These are phyloP conservation scores for Piprites chloris DNA, from an alignment of 2,113 vertebrate species.

Conservation along the genomic window DNA sequence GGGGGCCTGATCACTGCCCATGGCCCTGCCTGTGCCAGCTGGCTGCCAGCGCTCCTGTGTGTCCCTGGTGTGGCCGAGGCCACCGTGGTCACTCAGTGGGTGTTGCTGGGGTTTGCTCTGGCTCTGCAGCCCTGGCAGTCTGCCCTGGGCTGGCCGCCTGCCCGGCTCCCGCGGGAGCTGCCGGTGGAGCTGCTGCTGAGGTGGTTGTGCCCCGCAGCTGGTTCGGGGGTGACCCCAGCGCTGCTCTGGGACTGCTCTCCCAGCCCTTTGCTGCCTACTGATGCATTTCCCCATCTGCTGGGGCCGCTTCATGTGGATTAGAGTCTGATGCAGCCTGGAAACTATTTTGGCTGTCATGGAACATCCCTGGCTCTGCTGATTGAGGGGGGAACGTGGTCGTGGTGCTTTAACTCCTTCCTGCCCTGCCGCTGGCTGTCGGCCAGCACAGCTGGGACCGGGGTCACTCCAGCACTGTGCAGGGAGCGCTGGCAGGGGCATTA, in stretches of 20 bases:
- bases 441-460: rapidly evolving
- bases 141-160: neutral
- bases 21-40: neutral
- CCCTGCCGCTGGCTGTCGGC: neutral
- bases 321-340: slow-evolving; percentile 58
- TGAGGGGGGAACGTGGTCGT: neutral
- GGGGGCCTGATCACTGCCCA: rapidly evolving
- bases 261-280: neutral
- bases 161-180: neutral
- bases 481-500: neutral
- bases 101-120: rapidly evolving
- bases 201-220: neutral
- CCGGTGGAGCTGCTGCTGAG: neutral
- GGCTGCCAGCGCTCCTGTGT: neutral
- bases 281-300: neutral
- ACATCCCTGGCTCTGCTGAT: neutral
- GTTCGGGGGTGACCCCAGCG: neutral
- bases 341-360: slow-evolving; percentile 39
- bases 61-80: neutral
- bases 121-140: neutral
- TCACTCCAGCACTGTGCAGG: rapidly evolving
- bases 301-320: neutral
- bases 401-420: slow-evolving; percentile 45
- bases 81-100: neutral
- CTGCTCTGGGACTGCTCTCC: neutral